These are phyloP conservation scores for Catharus minimus DNA, from an alignment of 2,113 vertebrate genomes.

Conservation along the genomic window DNA sequence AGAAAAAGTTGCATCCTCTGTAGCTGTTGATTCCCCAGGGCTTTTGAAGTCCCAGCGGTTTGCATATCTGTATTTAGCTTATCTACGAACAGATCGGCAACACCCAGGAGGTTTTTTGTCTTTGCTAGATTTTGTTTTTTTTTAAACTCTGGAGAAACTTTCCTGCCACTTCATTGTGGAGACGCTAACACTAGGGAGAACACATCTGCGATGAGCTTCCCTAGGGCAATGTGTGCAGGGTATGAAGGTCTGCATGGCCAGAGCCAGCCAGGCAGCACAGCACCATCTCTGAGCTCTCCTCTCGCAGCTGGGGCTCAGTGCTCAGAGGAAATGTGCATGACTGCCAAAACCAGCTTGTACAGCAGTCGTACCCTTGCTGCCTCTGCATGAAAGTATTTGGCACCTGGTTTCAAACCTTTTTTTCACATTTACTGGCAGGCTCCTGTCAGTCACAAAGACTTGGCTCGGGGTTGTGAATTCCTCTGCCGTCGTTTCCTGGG, in stretches of 20 bases:
- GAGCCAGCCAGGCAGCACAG: not conserved
- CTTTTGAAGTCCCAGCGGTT: not conserved
- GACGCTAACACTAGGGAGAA: not conserved
- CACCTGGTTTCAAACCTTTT: not conserved
- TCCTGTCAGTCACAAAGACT: not conserved
- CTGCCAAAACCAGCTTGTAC: not conserved
- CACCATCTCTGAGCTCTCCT: not conserved
- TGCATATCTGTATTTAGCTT: not conserved
- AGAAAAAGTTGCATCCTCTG: not conserved
- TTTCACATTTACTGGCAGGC: not conserved
- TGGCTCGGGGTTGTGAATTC: not conserved
- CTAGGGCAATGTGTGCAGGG: rapidly evolving
- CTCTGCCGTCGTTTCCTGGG: not conserved
- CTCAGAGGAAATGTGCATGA: not conserved
- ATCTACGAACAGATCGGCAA: not conserved
- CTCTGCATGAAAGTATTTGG: not conserved
- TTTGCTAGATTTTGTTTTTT: not conserved
- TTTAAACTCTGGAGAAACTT: not conserved
- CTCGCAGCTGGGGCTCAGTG: not conserved
- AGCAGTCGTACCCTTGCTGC: not conserved
- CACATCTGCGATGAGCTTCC: not conserved
- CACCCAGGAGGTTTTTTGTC: not conserved
- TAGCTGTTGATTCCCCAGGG: not conserved
- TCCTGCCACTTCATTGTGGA: not conserved
- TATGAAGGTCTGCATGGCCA: not conserved